Base-by-base conservation (phyloP, 2,888 invertebrate species). In the Phengaris alcon region DNA sequence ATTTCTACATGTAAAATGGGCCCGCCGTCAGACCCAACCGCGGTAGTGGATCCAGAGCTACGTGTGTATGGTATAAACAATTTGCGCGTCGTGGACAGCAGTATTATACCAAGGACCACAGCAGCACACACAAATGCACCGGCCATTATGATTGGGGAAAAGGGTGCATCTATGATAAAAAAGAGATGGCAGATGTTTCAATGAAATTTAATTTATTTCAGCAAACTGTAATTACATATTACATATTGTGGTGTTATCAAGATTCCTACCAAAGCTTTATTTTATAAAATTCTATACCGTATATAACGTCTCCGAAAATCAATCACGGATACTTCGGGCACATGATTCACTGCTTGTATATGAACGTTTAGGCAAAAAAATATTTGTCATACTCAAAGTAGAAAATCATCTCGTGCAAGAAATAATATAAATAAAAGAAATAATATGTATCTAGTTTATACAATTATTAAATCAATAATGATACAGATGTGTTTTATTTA, bases 1-100 rank as follows among this genome's bases (percentile, higher is more conserved):
- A 94, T 95, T 72, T 94, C 95, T 1, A 96, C 96, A 0, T 95
- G 96, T 80, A 95, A 95, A 85, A 96, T 96, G 96, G 96, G 96
- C 0, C 94, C 95, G 0, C 72, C 81, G 0, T 82, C 86, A 0
- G 96, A 96, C 82, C 85, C 92, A 0, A 88, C 91, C 0, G 94
- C 95, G 0, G 95, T 96, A 0, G 96, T 96, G 0, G 95, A 96
- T 83, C 89, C 94, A 0, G 90, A 95, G 81, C 86, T 97, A 6
- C 89, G 90, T 79, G 95, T 96, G 6, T 90, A 95, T 77, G 96
- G 96, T 0, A 86, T 96, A 6, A 84, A 87, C 22, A 94, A 94
- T 75, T 85, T 96, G 48, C 88, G 96, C 77, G 95, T 96, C 0
- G 95, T 94, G 6, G 96, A 96, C 82, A 95, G 95, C 48, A 95